Base-by-base conservation (phyloP, 1,140 invertebrate species). In the Zaprionus davidi region DNA sequence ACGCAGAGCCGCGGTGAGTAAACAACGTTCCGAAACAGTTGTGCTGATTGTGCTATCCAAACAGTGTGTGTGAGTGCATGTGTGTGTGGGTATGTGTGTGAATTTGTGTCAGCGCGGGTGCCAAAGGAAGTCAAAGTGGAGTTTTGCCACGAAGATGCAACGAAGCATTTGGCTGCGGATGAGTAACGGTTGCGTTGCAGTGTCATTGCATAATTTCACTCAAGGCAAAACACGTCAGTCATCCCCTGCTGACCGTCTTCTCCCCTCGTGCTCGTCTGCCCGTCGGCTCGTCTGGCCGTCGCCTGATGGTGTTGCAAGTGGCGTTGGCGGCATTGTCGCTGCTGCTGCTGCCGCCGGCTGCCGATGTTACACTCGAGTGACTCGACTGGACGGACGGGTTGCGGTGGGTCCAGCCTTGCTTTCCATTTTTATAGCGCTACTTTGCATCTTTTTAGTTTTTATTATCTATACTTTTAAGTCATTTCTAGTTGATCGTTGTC, bases 361-460 rank as follows among this genome's bases (percentile, higher is more conserved):
- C 11, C 56, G 57, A 26, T 64, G 83, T 81, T 79, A 73, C 85
- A 90, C 64, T 90, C 70, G 85, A 88, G 79, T 76, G 68, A 69
- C 65, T 66, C 72, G 75, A 36, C 51, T 68, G 31, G 58, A 38
- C 49, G 71, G 65, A 74, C 65, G 36, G 67, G 55, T 38, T 24
- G 34, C 20, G 57, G 31, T 51, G 24, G 53, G 20, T 53, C 34
- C 41, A 72, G 63, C 74, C 74, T 76, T 76, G 74, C 69, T 72
- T 79, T 84, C 67, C 70, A 70, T 84, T 79, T 76, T 67, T 55
- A 60, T 78, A 63, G 38, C 58, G 57, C 78, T 82, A 75, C 75
- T 88, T 88, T 76, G 78, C 81, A 88, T 88, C 87, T 76, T 55
- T 41, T 38, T 56, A 51, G 38, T n/a, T 41, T 51, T 51, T 51